Base-by-base conservation (phyloP, 2,888 invertebrate genomes). In the Drosophila emarginata region DNA sequence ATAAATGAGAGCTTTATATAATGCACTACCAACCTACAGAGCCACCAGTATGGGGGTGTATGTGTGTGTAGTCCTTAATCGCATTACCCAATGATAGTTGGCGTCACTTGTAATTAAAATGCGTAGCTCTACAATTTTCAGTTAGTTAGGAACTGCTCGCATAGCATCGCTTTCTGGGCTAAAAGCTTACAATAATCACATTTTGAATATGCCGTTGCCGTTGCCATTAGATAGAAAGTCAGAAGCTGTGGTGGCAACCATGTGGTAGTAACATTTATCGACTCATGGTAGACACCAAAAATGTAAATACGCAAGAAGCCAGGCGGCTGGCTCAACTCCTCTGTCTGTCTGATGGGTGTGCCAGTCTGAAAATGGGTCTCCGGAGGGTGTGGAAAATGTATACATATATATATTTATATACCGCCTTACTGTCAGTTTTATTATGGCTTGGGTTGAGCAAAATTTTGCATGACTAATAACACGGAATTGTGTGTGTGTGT, bases 401-500 rank as follows among this genome's bases (percentile, higher is more conserved):
- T 45, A 45, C 11, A 21, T 18, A 45, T 45, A 45, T 18, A 45
- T 18, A 45, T 11, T n/a, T n/a, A 21, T 14, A 45, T 21, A 21
- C 58, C 36, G 63, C 40, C 51, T 23, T 64, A 52, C 77, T 76
- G 84, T 75, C 74, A 83, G 80, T 86, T 83, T 72, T 76, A 86
- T 86, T 88, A 86, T 58, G 68, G 72, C 81, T 71, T 61, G 72
- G 68, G 64, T 77, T 80, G 77, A 80, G 74, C 67, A 67, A 80
- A 80, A 82, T 82, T 80, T 80, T 65, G 80, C 81, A 86, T 78
- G 88, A 86, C 83, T 88, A 83, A 86, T 83, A 86, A 69, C 84
- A 68, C 54, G 61, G 68, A 66, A 72, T 64, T 37, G n/a, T n/a
- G 52, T 52, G 9, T 23, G 21, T 18, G 59, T 51, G 40, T 26